phyloP scores from a whole-genome alignment of 2,888 invertebrate genomes.

The Drosophila mimetica region DNA sequence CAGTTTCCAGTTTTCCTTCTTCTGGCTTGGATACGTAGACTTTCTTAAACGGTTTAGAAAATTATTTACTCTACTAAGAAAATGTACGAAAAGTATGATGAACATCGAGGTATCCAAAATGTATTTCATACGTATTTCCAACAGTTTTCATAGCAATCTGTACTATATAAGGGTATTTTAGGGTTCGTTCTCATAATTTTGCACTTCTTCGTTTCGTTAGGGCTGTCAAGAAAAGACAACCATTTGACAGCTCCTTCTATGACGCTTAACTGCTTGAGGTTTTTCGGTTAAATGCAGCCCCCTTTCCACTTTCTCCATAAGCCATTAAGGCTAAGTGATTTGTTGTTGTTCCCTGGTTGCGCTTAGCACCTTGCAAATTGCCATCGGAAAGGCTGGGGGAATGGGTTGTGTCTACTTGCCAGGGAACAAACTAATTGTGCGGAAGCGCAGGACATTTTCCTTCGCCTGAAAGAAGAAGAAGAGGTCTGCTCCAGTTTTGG shows the following conservation, averaged over 20 bases:
- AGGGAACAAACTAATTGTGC: conserved; percentile 71
- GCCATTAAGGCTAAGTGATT: conserved; percentile 84
- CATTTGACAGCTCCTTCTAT: conserved; percentile 68
- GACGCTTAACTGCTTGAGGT: conserved; percentile 75
- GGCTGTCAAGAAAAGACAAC: conserved; percentile 63
- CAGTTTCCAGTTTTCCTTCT: conserved; percentile 45
- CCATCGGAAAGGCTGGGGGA: conserved; percentile 30
- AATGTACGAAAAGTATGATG: too few species aligned
- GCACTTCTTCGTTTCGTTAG: neutral
- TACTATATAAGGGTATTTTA: conserved; percentile 8
- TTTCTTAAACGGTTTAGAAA: neutral
- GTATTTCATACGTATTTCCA: too few species aligned
- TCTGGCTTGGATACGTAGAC: neutral
- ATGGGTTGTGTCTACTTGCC: conserved; percentile 3
- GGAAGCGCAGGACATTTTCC: conserved; percentile 64
- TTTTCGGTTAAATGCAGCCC: conserved; percentile 77
- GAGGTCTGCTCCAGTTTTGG: conserved; percentile 61
- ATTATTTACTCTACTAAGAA: neutral
- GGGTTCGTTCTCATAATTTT: neutral
- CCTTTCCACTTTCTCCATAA: conserved; percentile 63
- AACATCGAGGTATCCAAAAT: too few species aligned
- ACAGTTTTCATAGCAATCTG: too few species aligned
- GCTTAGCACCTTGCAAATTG: conserved; percentile 75
- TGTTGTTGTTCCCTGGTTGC: conserved; percentile 67
- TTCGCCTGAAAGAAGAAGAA: conserved; percentile 20